Base-by-base conservation (phyloP, 1,140 invertebrate species). In the Meteorus sp. region DNA sequence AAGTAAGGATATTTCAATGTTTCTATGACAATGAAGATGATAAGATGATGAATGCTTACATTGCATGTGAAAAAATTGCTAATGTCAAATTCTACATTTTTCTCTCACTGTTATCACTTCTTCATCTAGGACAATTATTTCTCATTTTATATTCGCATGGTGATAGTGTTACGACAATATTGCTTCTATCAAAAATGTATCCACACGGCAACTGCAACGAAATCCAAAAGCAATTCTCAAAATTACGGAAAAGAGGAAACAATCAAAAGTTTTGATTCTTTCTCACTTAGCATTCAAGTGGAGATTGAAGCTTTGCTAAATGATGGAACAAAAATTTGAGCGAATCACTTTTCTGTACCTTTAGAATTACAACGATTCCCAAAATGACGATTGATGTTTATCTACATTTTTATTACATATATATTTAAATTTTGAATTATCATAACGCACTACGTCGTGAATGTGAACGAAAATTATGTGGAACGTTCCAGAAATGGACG, bases 401-500 rank as follows among this genome's bases (percentile, higher is more conserved):
- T n/a, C n/a, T n/a, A n/a, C n/a, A n/a, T n/a, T n/a, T 39, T 39
- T 5, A 39, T 39, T n/a, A 11, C 15, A 9, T 29, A 29, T 39
- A 39, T 39, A 39, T 22, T 9, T n/a, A n/a, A 9, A 9, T 53
- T 53, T 13, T 37, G 20, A 39, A 13, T 23, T 19, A 47, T 31
- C 23, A 31, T 50, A 25, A 22, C 17, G 20, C 27, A 27, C 20
- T n/a, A n/a, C 15, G 27, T 62, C 22, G 43, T 56, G 64, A 67
- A 52, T 74, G 47, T 76, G 71, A 74, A 70, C 69, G 69, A 74
- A 69, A 35, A 27, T 48, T 72, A 76, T 73, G 68, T 77, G 76
- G 77, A 69, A 79, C 77, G 76, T 84, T 83, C 74, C 85, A 89
- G 88, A 89, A 88, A 86, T 89, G 88, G 88, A 88, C 85, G 79